Evolutionary conservation across 2,888 invertebrate genomes (phyloP), one percentile per base, ranked within the genome.

Genomic region (Cordylochernes scorpioides): DNA sequence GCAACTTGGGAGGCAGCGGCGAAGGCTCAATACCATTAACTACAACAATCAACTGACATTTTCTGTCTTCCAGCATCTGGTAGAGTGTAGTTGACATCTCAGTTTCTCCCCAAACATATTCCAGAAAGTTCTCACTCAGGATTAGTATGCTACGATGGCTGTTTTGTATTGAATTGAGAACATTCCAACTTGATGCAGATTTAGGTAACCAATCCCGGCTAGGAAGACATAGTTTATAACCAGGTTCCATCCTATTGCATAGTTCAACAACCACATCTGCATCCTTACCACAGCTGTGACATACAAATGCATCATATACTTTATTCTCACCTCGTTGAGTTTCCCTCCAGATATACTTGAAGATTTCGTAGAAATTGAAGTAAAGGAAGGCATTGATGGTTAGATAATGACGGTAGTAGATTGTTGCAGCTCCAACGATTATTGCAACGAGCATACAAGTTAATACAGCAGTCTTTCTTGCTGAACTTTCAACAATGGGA

Each of bases 121-220:
- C 10, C 5, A 44, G 35, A 28, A 44, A 44, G 6, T 34, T 30
- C n/a, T 41, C 30, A 1, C 42, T 41, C 6, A 44, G 35, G 4
- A 44, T 29, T 5, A 44, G 33, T 14, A 44, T 44, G 3, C 41
- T 44, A 6, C 44, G 35, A 17, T 36, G 38, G 13, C 43, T 43
- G 28, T 33, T 41, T 25, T 42, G 41, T 4, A 44, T 41, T 3
- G 43, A 43, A 17, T 34, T 28, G 1, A 41, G 32, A 31, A 44
- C 44, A 18, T 44, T 43, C 30, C 39, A 39, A 14, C 34, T 33
- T 17, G 44, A 43, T 19, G 37, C 35, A 22, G 38, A 29, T 3
- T 44, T 44, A 13, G 43, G 41, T 6, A 43, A 22, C 44, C 44
- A 44, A 29, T 44, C 41, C n/a, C 44, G 30, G 24, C 44, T 44